Percentiles rank a stretch among this genome's conserved stretches.
These are phyloP conservation scores for Australoheros facetus DNA, from an alignment of 2,797 vertebrate genomes.

Conservation along the genomic window DNA sequence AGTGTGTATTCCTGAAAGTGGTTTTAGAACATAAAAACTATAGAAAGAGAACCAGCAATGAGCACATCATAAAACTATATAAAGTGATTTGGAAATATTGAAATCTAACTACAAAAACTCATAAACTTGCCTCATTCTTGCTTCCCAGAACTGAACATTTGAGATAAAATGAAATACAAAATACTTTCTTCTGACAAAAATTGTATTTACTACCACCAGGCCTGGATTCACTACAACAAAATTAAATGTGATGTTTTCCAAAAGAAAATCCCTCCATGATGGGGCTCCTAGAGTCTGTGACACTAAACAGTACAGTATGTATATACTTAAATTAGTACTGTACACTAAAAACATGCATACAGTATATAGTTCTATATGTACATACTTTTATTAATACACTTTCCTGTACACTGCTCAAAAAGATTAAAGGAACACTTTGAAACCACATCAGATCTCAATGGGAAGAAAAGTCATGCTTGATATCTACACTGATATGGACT, in stretches of 20 bases:
- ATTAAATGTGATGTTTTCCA: neutral
- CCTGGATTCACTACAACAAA: neutral
- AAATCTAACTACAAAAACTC: neutral
- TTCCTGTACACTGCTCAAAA: too few species aligned
- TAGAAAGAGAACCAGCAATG: neutral
- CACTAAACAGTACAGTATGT: rapidly evolving
- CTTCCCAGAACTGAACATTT: neutral
- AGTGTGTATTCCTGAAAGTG: neutral
- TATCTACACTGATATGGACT: too few species aligned
- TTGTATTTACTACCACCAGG: neutral
- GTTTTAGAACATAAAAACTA: neutral
- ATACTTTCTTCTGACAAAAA: neutral
- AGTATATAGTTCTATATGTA: too few species aligned
- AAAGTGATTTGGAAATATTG: neutral
- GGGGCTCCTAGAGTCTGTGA: too few species aligned
- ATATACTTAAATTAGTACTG: too few species aligned
- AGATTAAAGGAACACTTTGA: too few species aligned
- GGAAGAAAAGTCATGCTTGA: too few species aligned
- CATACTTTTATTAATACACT: neutral
- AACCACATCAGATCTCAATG: too few species aligned
- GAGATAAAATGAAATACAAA: neutral
- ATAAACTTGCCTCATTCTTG: neutral
- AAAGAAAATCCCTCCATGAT: neutral
- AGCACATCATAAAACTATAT: neutral
- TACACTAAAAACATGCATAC: neutral